Base-by-base conservation (phyloP, 92 coral and sea anemone species). In the Paramuricea clavata region DNA sequence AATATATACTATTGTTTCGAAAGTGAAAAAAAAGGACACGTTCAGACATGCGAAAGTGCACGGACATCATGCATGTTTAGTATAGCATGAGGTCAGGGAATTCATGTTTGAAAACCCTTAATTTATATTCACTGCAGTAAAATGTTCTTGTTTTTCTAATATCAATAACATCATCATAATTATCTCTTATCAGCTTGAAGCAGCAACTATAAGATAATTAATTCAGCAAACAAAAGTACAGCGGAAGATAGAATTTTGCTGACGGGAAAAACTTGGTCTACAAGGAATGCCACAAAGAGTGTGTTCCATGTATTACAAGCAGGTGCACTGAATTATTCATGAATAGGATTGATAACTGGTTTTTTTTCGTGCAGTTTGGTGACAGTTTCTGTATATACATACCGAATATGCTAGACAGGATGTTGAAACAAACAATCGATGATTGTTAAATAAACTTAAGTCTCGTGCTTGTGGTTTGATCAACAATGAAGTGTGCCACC, bases 401-500 rank as follows among this genome's bases (percentile, higher is more conserved):
- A n/a, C 39, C 31, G 39, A 0, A 13, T 65, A 28, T 10, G 41
- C 36, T 30, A 65, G 39, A 65, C 72, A 65, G 72, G 72, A 65
- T 65, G 72, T 65, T 65, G 39, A 65, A 65, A 27, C 6, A 65
- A 30, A 65, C 72, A 65, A 65, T 65, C 17, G 39, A 30, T 31
- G 72, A 65, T 65, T 65, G 72, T 65, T 65, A 33, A 65, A 33
- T 12, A 30, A 65, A 65, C 31, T 65, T 65, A 27, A 65, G 72
- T 65, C 72, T 30, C 72, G 67, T 76, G 47, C 12, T 16, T 76
- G 17, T 32, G 41, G 6, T 7, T 73, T 27, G 54, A n/a, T 52
- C 68, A 76, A 76, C 68, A 76, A 49, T 49, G 49, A 52, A 13
- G 41, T 47, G 82, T 76, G 82, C 82, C 82, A 76, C 39, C 81